Base-by-base conservation (phyloP, 2,888 invertebrate species). In the Chaitophorus viminalis region DNA sequence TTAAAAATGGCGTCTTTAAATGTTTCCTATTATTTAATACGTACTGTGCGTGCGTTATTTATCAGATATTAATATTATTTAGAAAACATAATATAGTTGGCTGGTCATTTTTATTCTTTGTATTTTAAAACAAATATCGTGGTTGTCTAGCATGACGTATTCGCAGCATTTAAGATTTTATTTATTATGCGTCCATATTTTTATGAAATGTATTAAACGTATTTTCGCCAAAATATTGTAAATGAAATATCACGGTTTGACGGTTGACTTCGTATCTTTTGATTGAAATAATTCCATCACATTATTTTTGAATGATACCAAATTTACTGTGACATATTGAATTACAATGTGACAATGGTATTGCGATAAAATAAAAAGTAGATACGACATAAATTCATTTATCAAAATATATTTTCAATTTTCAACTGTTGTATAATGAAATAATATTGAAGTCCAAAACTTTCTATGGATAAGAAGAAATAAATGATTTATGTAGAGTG, bases 211-310 rank as follows among this genome's bases (percentile, higher is more conserved):
- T 72, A 82, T 72, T 11, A 82, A 70, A 33, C 29, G 68, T 46
- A 52, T 70, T 14, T 72, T 52, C 31, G 25, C 70, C 31, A 31
- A 82, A 70, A n/a, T 72, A 82, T 72, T 52, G n/a, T 54, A n/a
- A 74, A 54, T 54, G 36, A 54, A 82, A 74, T 82, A 54, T 82
- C n/a, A 74, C 18, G 52, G 72, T 79, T 65, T 39, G 36, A 29
- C n/a, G 36, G 17, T 36, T 72, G 54, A 72, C n/a, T 52, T 82
- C 17, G 29, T 54, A 52, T 54, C 11, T 54, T 82, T 36, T 11
- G 68, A 74, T 74, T 36, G 36, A 65, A 79, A 65, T 65, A 65
- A 65, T 65, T 65, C n/a, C 65, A 65, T 79, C 36, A 39, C 36
- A 72, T 79, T 36, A 65, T 79, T 36, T 9, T 17, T 65, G 18